A percentile compares a stretch with the other conserved stretches of the same genome.
Conservation (phyloP, 2,113 vertebrate genomes). For the Nothoprocta pentlandii region DNA sequence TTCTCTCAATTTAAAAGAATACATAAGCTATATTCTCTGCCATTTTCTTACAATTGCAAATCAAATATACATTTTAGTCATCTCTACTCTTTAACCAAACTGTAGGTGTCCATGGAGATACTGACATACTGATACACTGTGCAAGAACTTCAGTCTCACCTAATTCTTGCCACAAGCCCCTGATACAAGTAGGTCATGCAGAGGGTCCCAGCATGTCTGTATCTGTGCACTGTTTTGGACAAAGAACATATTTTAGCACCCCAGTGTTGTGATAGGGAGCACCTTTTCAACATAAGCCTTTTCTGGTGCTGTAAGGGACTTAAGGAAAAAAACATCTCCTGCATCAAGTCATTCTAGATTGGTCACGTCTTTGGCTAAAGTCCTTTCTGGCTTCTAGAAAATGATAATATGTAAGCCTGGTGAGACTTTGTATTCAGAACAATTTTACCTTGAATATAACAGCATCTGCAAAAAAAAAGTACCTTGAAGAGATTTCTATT, state of each 20-base stretch:
- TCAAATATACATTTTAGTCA: neutral
- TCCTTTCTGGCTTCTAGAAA: neutral
- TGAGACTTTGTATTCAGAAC: neutral
- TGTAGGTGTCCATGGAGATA: neutral
- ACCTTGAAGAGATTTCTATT: neutral
- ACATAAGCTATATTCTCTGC: neutral
- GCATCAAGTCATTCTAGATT: accelerated
- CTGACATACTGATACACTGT: neutral
- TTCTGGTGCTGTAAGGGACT: neutral
- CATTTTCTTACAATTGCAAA: neutral
- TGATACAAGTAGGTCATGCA: neutral
- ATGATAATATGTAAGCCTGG: neutral
- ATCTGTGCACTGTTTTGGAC: neutral
- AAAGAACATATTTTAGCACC: neutral
- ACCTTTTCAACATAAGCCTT: neutral
- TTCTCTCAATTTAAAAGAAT: neutral
- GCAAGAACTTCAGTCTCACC: neutral
- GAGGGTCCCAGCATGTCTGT: too few relatives aligned
- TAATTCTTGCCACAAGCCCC: neutral
- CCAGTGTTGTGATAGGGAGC: neutral
- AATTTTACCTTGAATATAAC: neutral
- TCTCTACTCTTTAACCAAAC: neutral
- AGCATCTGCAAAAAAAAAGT: neutral
- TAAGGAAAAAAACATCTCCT: neutral
- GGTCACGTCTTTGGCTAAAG: neutral